A percentile compares a stretch with the other conserved stretches of the same genome.
Conservation (phyloP, 2,797 vertebrate genomes). For the Falco berigora region DNA sequence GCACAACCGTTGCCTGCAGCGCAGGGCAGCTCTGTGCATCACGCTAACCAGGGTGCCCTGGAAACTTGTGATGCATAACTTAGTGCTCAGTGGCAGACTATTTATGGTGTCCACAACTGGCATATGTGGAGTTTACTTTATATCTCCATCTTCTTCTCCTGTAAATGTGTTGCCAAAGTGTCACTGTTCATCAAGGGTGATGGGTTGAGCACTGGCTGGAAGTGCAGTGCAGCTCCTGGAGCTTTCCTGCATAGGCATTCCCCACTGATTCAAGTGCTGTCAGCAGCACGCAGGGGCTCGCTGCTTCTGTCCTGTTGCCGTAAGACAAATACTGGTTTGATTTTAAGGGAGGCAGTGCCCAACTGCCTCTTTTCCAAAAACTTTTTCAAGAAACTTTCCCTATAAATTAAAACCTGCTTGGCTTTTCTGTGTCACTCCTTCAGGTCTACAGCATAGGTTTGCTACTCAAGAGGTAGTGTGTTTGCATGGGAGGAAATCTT, state of each 20-base stretch:
- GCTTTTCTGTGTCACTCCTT: neutral
- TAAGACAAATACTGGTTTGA: neutral
- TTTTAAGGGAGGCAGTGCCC: neutral
- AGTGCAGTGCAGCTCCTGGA: neutral
- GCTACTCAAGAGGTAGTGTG: neutral
- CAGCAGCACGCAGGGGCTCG: neutral
- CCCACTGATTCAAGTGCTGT: neutral
- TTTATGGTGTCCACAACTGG: neutral
- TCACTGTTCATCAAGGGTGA: neutral
- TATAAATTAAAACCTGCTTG: neutral
- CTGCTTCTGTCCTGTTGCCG: neutral
- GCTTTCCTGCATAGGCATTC: neutral
- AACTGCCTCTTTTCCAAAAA: neutral
- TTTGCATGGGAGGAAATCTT: neutral
- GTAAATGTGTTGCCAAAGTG: neutral
- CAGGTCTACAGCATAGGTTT: neutral
- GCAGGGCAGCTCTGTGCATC: neutral
- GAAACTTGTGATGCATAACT: neutral
- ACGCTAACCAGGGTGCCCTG: neutral
- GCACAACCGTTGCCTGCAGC: neutral
- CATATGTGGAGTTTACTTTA: fast-evolving
- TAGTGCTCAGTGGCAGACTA: neutral
- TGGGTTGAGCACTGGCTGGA: neutral
- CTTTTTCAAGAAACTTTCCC: neutral
- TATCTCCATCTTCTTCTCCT: neutral